Base-by-base conservation (phyloP, 2,113 vertebrate genomes). In the Mormyrus iriodes region DNA sequence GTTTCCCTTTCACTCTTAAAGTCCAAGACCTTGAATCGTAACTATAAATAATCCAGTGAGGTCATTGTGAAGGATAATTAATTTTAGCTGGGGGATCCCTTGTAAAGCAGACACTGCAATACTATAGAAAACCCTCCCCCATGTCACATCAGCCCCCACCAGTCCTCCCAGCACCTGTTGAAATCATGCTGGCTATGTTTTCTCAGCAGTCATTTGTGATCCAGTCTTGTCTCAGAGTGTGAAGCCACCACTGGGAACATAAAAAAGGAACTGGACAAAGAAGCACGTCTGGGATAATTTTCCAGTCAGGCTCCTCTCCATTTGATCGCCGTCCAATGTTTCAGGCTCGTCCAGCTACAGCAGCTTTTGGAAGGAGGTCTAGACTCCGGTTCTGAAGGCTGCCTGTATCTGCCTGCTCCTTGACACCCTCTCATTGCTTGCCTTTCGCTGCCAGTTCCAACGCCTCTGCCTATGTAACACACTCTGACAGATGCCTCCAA, bases 1-100 rank as follows among this genome's bases (percentile, higher is more conserved):
- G 90, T 94, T 91, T 88, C 52, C 86, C 93, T 92, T 93, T 92
- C 55, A 73, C 88, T 61, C 15, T 35, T n/a, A 39, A 86, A 89
- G 73, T 89, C 90, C 91, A 1, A 2, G 46, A 49, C 88, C 52
- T 35, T 88, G 27, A 86, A 89, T 86, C 31, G 44, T 73, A 46
- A 53, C 92, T 93, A 94, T 94, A 93, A 95, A 95, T 96, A 95
- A 94, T 88, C 44, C 10, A 84, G 90, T 92, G 91, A 91, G 93
- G 92, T 94, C 94, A 93, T 91, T 86, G 91, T 82, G 90, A 91
- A 92, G 65, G 90, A 91, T 94, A 93, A 95, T 95, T 95, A 95
- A 95, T 95, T 94, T 94, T 90, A 92, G 90, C 89, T 55, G 85
- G 90, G 46, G 85, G 90, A 90, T 91, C 88, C 39, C 73, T 84